Evolutionary conservation across 1,140 invertebrate species (phyloP), one percentile per base, ranked within the genome.

Genomic region (Tribolium madens): DNA sequence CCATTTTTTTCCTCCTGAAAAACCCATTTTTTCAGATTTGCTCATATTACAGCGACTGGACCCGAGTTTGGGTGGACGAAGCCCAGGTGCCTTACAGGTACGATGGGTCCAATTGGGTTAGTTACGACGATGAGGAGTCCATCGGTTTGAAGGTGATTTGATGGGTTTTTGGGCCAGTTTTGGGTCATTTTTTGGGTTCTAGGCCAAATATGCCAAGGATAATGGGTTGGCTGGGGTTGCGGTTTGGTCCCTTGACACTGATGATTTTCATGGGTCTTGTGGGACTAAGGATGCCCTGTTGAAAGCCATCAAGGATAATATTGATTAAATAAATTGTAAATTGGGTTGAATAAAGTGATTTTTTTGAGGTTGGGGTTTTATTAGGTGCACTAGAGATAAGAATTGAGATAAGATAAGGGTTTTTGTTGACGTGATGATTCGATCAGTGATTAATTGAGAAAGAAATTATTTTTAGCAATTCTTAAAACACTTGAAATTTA

Each of bases 161-260:
- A 42, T 7, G 2, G 12, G 2, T 26, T 42, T 36, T 64, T 1
- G 0, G 21, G 21, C 31, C 3, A 33, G 6, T 18, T 50, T 33
- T 15, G 2, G n/a, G 10, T 64, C 31, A 12, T 15, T 36, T 13
- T 9, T 6, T 21, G 14, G 1, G 7, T 72, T 52, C 2, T 52
- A 72, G 70, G 76, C 72, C 0, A 48, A 77, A 53, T 81, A 71
- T 60, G 80, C 76, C 0, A 76, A 71, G 71, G 42, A 76, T 48
- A n/a, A 78, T 13, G 60, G 60, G 42, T 84, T 94, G 2, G 90
- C 86, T 52, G 92, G 92, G n/a, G 87, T 87, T 1, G 93, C 93
- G 91, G 76, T 92, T 0, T 94, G 92, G 93, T 91, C 90, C 78
- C 87, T 94, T 3, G 93, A 94, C 77, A 91, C 91, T 47, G 93